Evolutionary conservation across 1,140 invertebrate species (phyloP).

Genomic region (Euschistus heros): DNA sequence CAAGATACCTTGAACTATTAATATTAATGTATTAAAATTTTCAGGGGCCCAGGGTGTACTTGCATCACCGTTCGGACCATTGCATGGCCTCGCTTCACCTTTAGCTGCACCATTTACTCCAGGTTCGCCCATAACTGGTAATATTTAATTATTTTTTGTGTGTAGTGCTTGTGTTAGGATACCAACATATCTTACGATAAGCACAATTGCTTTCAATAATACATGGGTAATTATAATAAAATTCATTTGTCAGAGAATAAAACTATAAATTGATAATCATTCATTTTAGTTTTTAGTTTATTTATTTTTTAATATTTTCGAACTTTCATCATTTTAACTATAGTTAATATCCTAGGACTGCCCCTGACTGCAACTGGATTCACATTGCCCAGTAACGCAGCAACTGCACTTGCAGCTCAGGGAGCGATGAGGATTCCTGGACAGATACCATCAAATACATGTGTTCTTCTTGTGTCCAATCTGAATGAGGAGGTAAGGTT

Average conservation of each 20-base stretch:
- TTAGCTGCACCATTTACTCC: slow-evolving; percentile 53
- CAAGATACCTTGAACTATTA: not conserved
- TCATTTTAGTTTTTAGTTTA: too few species aligned
- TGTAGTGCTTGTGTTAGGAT: not conserved
- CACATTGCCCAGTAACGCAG: slow-evolving; percentile 51
- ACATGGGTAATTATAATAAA: too few species aligned
- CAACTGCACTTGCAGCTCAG: slow-evolving; percentile 42
- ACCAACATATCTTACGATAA: too few species aligned
- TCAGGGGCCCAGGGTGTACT: slow-evolving; percentile 67
- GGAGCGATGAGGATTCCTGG: slow-evolving; percentile 36
- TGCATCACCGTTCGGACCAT: slow-evolving; percentile 65
- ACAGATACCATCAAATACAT: slow-evolving; percentile 46
- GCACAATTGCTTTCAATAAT: too few species aligned
- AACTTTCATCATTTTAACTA: too few species aligned
- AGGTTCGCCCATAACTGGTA: slow-evolving; percentile 52
- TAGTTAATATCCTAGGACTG: slow-evolving; percentile 34
- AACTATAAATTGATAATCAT: too few species aligned
- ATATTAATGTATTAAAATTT: slow-evolving; percentile 18
- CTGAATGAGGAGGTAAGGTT: slow-evolving; percentile 78
- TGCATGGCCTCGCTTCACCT: slow-evolving; percentile 57
- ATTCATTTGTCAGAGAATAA: too few species aligned
- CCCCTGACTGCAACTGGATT: slow-evolving; percentile 41
- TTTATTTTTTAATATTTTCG: too few species aligned
- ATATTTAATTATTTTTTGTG: slow-evolving; percentile 33
- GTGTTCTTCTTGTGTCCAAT: slow-evolving; percentile 79